A percentile compares a stretch with the other conserved stretches of the same genome.
phyloP scores from a whole-genome alignment of 1,140 invertebrate species.

The Rhysida immarginata region DNA sequence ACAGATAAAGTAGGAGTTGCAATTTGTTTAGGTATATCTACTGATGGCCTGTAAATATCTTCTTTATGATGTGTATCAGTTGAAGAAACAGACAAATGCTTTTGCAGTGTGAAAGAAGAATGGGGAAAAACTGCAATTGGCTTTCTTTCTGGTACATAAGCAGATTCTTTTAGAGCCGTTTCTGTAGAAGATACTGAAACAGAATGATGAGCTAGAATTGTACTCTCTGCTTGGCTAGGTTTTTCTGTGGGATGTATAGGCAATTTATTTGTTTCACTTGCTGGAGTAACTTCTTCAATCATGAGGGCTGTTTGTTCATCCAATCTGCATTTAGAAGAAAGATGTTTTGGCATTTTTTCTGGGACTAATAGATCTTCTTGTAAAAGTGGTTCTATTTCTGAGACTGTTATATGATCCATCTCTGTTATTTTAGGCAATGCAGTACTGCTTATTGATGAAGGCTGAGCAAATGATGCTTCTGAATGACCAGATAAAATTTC shows the following conservation, averaged over 20 bases:
- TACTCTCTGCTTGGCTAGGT: no score
- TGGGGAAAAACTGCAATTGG: slow-evolving; percentile 9
- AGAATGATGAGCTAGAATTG: no score
- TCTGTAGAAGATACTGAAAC: background rate
- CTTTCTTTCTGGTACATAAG: slow-evolving; percentile 16
- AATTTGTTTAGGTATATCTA: slow-evolving; percentile 6
- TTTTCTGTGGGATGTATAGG: no score
- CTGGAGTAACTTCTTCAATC: slow-evolving; percentile 31
- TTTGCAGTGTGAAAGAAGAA: slow-evolving; percentile 9
- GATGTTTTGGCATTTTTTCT: slow-evolving; percentile 29
- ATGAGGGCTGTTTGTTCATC: slow-evolving; percentile 37
- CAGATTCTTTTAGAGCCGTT: slow-evolving; percentile 36
- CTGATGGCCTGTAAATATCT: slow-evolving; percentile 6
- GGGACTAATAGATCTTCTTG: slow-evolving; percentile 37
- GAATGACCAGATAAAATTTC: no score
- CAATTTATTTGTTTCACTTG: no score
- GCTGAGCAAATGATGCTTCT: no score
- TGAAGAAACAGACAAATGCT: slow-evolving; percentile 14
- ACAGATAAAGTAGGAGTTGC: slow-evolving; percentile 11
- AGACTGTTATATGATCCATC: slow-evolving; percentile 11
- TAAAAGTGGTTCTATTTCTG: slow-evolving; percentile 13
- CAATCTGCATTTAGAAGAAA: slow-evolving; percentile 35
- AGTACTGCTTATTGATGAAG: no score
- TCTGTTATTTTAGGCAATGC: no score
- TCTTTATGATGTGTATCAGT: slow-evolving; percentile 6